Percentiles rank a stretch among this genome's conserved stretches.
These are phyloP conservation scores for Macroglossus sobrinus DNA, from an alignment of 2,113 vertebrate species.

Conservation along the genomic window DNA sequence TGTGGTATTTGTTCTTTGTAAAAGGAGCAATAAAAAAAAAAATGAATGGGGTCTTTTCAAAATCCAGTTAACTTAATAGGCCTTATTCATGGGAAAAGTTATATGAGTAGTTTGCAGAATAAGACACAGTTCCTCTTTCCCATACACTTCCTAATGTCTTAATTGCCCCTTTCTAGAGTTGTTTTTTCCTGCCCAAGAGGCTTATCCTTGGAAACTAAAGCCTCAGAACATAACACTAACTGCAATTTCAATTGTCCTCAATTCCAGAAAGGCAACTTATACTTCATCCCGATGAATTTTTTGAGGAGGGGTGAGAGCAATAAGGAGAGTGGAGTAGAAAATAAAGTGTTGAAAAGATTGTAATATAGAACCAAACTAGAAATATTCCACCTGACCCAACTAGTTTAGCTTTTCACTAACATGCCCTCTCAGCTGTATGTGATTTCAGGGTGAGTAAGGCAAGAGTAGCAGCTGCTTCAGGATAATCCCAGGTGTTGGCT, in stretches of 20 bases:
- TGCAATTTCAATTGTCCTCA: background rate
- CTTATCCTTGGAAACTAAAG: background rate
- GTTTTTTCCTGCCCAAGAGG: background rate
- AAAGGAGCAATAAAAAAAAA: background rate
- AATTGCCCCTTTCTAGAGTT: background rate
- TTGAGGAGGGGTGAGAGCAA: background rate
- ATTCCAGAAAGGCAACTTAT: background rate
- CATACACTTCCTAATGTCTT: background rate
- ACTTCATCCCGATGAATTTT: background rate
- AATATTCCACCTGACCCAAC: background rate
- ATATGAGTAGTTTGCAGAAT: background rate
- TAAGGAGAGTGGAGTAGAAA: background rate
- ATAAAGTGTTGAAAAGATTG: background rate
- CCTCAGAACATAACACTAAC: background rate
- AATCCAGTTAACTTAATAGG: background rate
- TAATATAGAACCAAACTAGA: background rate
- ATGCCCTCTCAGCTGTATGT: background rate
- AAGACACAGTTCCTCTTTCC: background rate
- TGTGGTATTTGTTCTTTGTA: constrained; percentile 6
- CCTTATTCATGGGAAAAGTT: background rate
- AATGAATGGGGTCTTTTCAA: background rate
- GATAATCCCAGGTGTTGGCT: background rate
- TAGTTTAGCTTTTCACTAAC: background rate
- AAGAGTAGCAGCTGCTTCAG: background rate
- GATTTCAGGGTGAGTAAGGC: background rate